Conservation (phyloP, 1,140 invertebrate genomes). For the Sitobion miscanthi region DNA sequence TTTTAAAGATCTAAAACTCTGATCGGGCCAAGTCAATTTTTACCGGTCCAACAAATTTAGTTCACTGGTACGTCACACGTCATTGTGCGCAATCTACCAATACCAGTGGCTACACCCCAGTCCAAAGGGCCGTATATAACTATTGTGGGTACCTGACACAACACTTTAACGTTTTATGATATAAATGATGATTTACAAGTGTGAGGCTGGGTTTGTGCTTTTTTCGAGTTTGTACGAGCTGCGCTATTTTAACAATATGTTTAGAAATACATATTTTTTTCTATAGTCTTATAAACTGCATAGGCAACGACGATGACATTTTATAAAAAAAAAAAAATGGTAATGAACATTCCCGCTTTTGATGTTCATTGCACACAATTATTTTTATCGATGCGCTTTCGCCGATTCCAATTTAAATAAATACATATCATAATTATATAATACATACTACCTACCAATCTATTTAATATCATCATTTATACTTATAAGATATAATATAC, state of each 20-base stretch:
- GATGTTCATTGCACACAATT: too few species aligned
- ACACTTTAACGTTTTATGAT: background rate
- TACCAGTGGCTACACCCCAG: background rate
- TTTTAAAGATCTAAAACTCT: background rate
- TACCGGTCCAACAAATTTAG: background rate
- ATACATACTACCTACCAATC: background rate
- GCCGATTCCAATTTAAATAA: background rate
- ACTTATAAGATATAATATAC: background rate
- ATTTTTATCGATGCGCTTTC: too few species aligned
- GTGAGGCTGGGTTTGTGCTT: background rate
- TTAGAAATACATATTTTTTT: background rate
- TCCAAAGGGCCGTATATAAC: background rate
- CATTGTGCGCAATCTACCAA: background rate
- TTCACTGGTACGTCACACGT: background rate
- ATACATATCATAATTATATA: background rate
- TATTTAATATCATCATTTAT: too few species aligned
- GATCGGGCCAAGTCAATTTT: background rate
- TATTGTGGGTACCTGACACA: background rate
- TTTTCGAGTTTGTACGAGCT: background rate
- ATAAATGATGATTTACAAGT: background rate
- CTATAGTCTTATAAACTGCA: background rate
- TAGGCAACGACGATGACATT: too few species aligned
- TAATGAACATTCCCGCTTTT: too few species aligned
- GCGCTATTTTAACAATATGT: background rate
- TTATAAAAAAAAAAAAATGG: too few species aligned